phyloP scores from a whole-genome alignment of 2,113 vertebrate species.

The Barnardius zonarius region DNA sequence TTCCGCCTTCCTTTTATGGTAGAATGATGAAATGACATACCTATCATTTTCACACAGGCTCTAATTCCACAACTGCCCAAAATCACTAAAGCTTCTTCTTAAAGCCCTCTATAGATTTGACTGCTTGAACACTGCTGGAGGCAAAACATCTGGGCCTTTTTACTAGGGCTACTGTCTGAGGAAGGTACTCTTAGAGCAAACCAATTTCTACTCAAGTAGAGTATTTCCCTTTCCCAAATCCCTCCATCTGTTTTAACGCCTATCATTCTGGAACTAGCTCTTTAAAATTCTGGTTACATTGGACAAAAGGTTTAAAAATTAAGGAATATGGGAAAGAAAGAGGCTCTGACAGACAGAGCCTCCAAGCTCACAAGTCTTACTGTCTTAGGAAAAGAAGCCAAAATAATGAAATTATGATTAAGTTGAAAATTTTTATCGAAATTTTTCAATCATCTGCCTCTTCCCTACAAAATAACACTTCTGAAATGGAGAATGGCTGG shows the following conservation, averaged over 20 bases:
- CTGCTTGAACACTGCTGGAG: neutral
- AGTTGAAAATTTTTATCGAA: neutral
- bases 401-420: neutral
- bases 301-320: neutral
- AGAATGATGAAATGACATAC: neutral
- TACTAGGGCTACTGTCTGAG: neutral
- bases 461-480: neutral
- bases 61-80: neutral
- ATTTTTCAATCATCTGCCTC: neutral
- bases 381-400: neutral
- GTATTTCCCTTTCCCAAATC: neutral
- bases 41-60: neutral
- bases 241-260: neutral
- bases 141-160: conserved; percentile 21
- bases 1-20: neutral
- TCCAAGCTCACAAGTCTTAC: neutral
- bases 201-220: neutral
- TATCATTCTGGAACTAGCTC: neutral
- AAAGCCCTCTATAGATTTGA: neutral
- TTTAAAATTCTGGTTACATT: neutral
- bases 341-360: neutral
- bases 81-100: neutral
- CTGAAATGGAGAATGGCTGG: neutral
- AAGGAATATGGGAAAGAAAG: neutral
- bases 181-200: neutral